Evolutionary conservation across 2,888 invertebrate species (phyloP).

Genomic region (Dioctria rufipes): DNA sequence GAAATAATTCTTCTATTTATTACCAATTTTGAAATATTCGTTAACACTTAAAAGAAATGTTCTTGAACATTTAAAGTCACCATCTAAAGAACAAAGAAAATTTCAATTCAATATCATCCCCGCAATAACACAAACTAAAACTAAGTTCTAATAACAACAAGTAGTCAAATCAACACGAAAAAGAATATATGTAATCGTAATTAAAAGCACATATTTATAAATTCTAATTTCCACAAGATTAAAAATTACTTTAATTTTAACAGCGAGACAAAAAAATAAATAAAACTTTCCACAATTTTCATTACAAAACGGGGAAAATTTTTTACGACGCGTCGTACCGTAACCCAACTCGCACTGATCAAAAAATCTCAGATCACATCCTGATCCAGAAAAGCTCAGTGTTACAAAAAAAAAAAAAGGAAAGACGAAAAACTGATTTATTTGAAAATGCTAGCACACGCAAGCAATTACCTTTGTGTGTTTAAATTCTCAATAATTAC

Average conservation of each 20-base stretch:
- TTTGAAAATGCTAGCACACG: conserved; percentile 32
- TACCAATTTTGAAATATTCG: background rate
- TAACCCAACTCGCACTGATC: conserved; percentile 72
- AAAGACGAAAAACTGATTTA: conserved; percentile 1
- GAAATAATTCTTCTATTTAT: conserved; percentile 3
- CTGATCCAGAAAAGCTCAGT: conserved; percentile 41
- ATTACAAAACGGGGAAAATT: conserved; percentile 55
- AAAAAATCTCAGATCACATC: conserved; percentile 24
- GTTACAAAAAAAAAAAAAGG: background rate
- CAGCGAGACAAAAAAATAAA: background rate
- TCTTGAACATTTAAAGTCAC: conserved; percentile 8
- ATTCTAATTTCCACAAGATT: background rate
- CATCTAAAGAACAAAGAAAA: background rate
- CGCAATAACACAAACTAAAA: background rate
- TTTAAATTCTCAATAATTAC: conserved; percentile 30
- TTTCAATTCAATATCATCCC: background rate
- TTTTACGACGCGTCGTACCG: conserved; percentile 71
- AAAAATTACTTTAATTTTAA: conserved; percentile 15
- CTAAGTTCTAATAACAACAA: background rate
- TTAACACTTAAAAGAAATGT: background rate
- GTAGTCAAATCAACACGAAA: conserved; percentile 11
- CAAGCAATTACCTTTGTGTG: conserved; percentile 8
- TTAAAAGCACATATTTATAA: background rate
- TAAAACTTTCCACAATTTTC: conserved; percentile 48
- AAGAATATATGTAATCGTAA: background rate